Percentiles rank a stretch among this genome's conserved stretches.
phyloP scores from a whole-genome alignment of 1,140 invertebrate species.

The Drosophila lacertosa region DNA sequence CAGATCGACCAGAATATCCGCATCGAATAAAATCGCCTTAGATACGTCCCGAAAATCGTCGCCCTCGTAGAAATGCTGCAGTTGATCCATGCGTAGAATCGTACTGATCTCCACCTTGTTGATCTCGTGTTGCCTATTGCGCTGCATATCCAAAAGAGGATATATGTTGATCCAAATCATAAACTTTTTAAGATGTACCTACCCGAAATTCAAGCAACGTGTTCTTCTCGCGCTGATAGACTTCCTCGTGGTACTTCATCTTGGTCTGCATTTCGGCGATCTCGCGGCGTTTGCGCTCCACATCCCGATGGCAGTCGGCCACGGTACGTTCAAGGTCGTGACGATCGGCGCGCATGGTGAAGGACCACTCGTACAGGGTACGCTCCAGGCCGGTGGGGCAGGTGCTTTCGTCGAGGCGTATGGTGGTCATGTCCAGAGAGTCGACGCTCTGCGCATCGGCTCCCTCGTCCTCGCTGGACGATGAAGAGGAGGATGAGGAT shows the following conservation, averaged over 20 bases:
- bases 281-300: slow-evolving; percentile 84
- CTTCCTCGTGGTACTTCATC: slow-evolving; percentile 69
- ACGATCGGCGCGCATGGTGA: slow-evolving; percentile 86
- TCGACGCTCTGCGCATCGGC: slow-evolving; percentile 86
- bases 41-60: slow-evolving; percentile 85
- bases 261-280: slow-evolving; percentile 69
- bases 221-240: slow-evolving; percentile 66
- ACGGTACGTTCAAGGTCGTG: slow-evolving; percentile 85
- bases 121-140: slow-evolving; percentile 88
- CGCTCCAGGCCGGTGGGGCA: slow-evolving; percentile 91
- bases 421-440: slow-evolving; percentile 86
- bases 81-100: slow-evolving; percentile 87
- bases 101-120: slow-evolving; percentile 88
- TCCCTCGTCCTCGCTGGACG: slow-evolving; percentile 86
- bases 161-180: neutral
- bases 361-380: slow-evolving; percentile 88
- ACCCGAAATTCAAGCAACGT: slow-evolving; percentile 67
- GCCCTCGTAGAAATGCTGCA: slow-evolving; percentile 86
- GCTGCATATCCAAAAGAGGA: slow-evolving; percentile 79
- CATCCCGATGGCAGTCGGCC: slow-evolving; percentile 81
- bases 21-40: slow-evolving; percentile 88
- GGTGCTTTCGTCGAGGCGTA: slow-evolving; percentile 89
- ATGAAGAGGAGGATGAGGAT: slow-evolving; percentile 82
- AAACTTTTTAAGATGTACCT: no score
- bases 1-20: slow-evolving; percentile 85